Evolutionary conservation across 2,113 vertebrate species (phyloP), one percentile per base, ranked within the genome.

Genomic region (Rhinopomastus cyanomelas): DNA sequence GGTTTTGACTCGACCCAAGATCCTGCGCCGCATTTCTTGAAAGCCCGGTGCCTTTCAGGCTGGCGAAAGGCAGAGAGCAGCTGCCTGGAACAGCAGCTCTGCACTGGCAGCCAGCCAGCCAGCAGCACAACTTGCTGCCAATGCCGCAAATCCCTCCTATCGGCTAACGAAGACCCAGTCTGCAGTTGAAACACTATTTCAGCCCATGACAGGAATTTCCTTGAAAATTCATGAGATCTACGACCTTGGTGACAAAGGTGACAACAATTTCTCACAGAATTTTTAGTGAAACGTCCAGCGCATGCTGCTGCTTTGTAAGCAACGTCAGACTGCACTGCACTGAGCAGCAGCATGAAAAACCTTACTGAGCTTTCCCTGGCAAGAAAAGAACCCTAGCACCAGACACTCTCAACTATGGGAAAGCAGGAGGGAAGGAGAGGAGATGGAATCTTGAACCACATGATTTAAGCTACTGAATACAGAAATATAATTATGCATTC

Each of bases 31-130:
- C 90, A 89, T 94, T 82, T 32, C 32, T 3, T 39, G 85, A 26
- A 13, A 55, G 37, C 81, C 48, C 25, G 0, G 82, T 27, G 88
- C 74, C 91, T 75, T 49, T 61, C 81, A 66, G 85, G 67, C 76
- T 59, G 92, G 80, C 76, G 78, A 65, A 9, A 86, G 72, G 85
- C 87, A 83, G 80, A 51, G 94, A 57, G 85, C 93, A 11, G 90
- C 94, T 46, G 85, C 20, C 90, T 90, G 19, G 12, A 92, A 93
- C 94, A 62, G 94, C 96, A 93, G 97, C 95, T 74, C 79, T 49
- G 94, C 73, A 17, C 37, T 96, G 98, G 97, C 97, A 93, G 78
- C 3, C 93, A 89, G 96, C 97, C 98, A 98, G 96, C 95, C 78
- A 89, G 94, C 96, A 85, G 92, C 89, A 95, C 96, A 97, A 97